A percentile compares a stretch with the other conserved stretches of the same genome.
These are phyloP conservation scores for Oedothorax gibbosus DNA, from an alignment of 1,140 invertebrate species.

Conservation along the genomic window DNA sequence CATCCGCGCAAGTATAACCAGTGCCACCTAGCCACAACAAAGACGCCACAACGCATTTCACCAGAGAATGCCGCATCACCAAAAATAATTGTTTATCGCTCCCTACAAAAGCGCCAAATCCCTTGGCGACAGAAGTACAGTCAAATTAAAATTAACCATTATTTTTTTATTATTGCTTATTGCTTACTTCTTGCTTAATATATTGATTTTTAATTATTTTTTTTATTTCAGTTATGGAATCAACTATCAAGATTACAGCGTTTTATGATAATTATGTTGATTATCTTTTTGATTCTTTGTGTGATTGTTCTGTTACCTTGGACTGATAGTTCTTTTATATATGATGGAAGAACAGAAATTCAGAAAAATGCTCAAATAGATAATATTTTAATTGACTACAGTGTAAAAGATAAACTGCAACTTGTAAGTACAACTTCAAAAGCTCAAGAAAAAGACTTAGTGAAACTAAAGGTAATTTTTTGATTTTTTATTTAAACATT, in stretches of 20 bases:
- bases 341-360: background rate
- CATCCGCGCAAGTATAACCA: too few species aligned
- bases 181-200: background rate
- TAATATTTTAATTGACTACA: conserved; percentile 9
- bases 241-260: conserved; percentile 85
- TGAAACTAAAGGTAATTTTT: conserved; percentile 29
- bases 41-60: too few species aligned
- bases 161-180: too few species aligned
- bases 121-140: too few species aligned
- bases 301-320: conserved; percentile 52
- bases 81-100: too few species aligned
- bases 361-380: conserved; percentile 25
- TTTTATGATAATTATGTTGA: conserved; percentile 76
- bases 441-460: conserved; percentile 7
- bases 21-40: too few species aligned
- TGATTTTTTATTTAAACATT: background rate
- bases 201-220: conserved; percentile 55
- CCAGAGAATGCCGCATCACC: too few species aligned
- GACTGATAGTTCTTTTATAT: conserved; percentile 48
- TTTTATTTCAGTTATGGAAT: conserved; percentile 81
- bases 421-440: background rate
- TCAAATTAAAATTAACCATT: too few species aligned
- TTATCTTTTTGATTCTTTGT: conserved; percentile 69
- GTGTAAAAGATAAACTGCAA: background rate
- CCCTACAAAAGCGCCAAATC: too few species aligned